Evolutionary conservation across 92 coral and sea anemone genomes (phyloP).

Genomic region (Zoanthus gigantus): DNA sequence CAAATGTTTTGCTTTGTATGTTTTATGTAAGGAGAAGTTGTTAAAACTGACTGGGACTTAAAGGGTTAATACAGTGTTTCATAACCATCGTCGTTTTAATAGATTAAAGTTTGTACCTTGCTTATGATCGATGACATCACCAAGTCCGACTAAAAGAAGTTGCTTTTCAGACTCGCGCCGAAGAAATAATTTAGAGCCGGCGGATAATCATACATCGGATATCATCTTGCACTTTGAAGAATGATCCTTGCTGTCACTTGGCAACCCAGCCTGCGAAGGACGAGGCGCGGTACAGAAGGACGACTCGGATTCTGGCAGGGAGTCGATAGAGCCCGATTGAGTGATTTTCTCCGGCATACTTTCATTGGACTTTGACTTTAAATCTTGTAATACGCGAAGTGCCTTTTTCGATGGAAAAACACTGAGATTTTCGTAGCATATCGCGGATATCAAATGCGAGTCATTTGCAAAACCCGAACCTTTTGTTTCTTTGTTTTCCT

Average conservation of each 20-base stretch:
- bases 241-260: neutral
- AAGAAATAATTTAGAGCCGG: neutral
- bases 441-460: conserved; percentile 77
- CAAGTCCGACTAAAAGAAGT: no score
- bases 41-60: no score
- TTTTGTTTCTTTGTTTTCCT: conserved; percentile 1
- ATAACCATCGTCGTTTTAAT: no score
- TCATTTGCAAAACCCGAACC: conserved; percentile 34
- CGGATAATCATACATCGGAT: conserved; percentile 10
- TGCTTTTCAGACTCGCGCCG: no score
- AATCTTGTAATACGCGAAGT: conserved; percentile 16
- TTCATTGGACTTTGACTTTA: neutral
- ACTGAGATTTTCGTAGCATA: conserved; percentile 73
- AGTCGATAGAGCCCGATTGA: conserved; percentile 16
- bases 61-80: no score
- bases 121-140: no score
- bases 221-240: neutral
- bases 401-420: conserved; percentile 54
- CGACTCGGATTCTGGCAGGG: conserved; percentile 36
- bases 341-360: neutral
- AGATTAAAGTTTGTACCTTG: no score
- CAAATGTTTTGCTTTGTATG: no score
- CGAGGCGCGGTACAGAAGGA: conserved; percentile 50
- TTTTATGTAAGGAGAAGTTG: no score
- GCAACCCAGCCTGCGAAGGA: conserved; percentile 41